Evolutionary conservation across 1,140 invertebrate species (phyloP), one percentile per base, ranked within the genome.

Genomic region (Solen grandis): DNA sequence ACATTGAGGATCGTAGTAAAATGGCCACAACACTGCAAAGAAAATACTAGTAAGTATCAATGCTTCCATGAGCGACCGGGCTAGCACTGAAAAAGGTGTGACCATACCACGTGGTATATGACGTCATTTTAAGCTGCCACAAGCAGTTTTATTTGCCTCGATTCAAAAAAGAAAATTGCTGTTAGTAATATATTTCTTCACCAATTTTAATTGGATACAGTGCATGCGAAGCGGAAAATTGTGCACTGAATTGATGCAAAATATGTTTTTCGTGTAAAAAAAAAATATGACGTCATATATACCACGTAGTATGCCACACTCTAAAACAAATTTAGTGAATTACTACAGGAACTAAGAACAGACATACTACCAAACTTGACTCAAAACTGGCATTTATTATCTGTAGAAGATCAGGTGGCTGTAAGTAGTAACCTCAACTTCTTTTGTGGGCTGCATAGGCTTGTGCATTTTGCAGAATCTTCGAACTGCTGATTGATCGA

Each of bases 51-150:
- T 5, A 16, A 79, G 72, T 25, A 79, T 83, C 22, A 16, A 41
- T 22, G 31, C 72, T 29, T 80, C 76, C n/a, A 81, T 83, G 76
- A 82, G 79, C 10, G 60, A 83, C 41, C 41, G 55, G 29, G 82
- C 75, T 25, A 59, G 66, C n/a, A 83, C 82, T 35, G 65, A 83
- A 31, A 54, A 70, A 19, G n/a, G n/a, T n/a, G n/a, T n/a, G n/a
- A n/a, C n/a, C n/a, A n/a, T n/a, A n/a, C n/a, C n/a, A n/a, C n/a
- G n/a, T n/a, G n/a, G n/a, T n/a, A n/a, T n/a, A n/a, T n/a, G n/a
- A n/a, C n/a, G n/a, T n/a, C n/a, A n/a, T n/a, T n/a, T n/a, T n/a
- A n/a, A n/a, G n/a, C n/a, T n/a, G n/a, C n/a, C n/a, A n/a, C n/a
- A n/a, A n/a, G n/a, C n/a, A n/a, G n/a, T n/a, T n/a, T n/a, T n/a